Evolutionary conservation across 92 coral and sea anemone species (phyloP), one percentile per base, ranked within the genome.

Genomic region (Ricordea florida): DNA sequence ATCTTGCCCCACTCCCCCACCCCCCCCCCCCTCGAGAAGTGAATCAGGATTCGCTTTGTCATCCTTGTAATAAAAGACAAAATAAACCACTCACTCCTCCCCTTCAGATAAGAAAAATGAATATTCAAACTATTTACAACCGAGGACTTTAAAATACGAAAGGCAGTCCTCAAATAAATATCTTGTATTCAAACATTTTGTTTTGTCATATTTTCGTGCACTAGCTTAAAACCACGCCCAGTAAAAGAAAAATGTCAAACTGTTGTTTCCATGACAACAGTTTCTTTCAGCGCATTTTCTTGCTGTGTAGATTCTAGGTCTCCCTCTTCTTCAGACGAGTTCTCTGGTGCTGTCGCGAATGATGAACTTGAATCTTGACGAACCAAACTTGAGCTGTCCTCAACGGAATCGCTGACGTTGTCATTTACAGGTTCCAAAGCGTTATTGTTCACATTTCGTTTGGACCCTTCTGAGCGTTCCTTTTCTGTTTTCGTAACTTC

Each of bases 401-500:
- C 76, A 37, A 69, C 31, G 16, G 53, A 52, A n/a, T 10, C 10
- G 25, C 61, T 49, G 16, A 68, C 16, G 1, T 50, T 38, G 53
- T 69, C 65, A 15, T 35, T 33, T 10, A 25, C 76, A 10, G 30
- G 0, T 2, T 55, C 53, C 22, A 26, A 4, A 13, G 40, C 37
- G 20, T 40, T 57, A 49, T 57, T 56, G 14, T 28, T 57, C 6
- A 21, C 29, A 27, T 41, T 34, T 5, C 30, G 30, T 41, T 71
- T 55, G 38, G 49, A 38, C 2, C 21, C 26, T 24, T 78, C 74
- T 13, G 22, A 25, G 21, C 42, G 45, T 40, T 45, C 20, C 27
- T 66, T 69, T 11, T 48, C 74, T 23, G 27, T 66, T 43, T 80
- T 86, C 13, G 62, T 47, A 2, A 79, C 79, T 66, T 38, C 55